Evolutionary conservation across 2,113 vertebrate genomes (phyloP).

Genomic region (Erythrocebus patas): DNA sequence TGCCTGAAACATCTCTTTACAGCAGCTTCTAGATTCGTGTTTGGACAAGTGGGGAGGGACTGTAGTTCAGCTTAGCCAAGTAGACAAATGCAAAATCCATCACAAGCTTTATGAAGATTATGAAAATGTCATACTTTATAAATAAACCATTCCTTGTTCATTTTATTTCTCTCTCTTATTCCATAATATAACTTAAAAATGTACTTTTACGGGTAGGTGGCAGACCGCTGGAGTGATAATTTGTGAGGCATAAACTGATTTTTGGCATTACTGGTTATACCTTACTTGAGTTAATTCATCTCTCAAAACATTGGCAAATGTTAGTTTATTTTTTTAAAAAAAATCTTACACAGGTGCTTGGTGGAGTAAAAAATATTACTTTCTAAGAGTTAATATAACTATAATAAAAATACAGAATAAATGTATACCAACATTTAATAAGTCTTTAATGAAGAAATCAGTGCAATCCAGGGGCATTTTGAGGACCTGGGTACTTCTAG

Average conservation of each 20-base stretch:
- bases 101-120: not conserved
- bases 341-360: not conserved
- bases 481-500: not conserved
- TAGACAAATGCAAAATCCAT: not conserved
- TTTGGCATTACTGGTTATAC: not conserved
- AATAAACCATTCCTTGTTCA: not conserved
- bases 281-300: not conserved
- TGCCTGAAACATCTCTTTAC: not conserved
- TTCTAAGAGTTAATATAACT: not conserved
- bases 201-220: not conserved
- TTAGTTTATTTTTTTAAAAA: not conserved
- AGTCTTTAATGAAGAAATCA: not conserved
- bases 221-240: not conserved
- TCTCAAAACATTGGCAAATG: not conserved
- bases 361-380: not conserved
- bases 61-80: not conserved
- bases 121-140: not conserved
- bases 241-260: not conserved
- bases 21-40: not conserved
- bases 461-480: not conserved
- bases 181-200: not conserved
- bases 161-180: not conserved
- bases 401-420: not conserved
- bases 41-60: not conserved
- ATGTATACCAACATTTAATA: not conserved